phyloP scores from a whole-genome alignment of 92 coral and sea anemone genomes.

The Siderastrea radians region DNA sequence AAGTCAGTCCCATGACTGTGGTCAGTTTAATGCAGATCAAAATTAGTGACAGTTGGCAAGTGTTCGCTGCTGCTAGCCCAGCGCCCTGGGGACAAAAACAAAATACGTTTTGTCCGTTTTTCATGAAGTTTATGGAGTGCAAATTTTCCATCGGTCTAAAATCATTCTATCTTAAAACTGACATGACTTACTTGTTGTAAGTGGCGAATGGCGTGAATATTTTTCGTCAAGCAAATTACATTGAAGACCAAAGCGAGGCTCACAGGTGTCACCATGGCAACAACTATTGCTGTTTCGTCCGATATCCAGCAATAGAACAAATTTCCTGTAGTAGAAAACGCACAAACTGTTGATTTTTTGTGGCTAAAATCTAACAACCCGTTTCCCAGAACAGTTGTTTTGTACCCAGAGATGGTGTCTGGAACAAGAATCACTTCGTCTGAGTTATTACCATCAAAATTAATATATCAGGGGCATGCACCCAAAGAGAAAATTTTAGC shows the following conservation, averaged over 20 bases:
- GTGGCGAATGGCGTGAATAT: neutral
- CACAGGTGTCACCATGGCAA: constrained; percentile 47
- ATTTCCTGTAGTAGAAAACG: neutral
- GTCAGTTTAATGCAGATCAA: constrained; percentile 31
- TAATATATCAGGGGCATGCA: too few relatives aligned
- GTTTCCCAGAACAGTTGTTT: too few relatives aligned
- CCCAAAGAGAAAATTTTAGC: too few relatives aligned
- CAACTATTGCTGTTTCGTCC: neutral
- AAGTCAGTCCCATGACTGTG: constrained; percentile 32
- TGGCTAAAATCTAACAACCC: too few relatives aligned
- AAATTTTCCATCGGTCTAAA: too few relatives aligned
- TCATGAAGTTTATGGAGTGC: too few relatives aligned
- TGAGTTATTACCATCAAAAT: too few relatives aligned
- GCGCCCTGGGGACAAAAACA: neutral
- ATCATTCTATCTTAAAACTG: too few relatives aligned
- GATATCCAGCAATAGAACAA: constrained; percentile 39
- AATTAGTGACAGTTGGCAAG: constrained; percentile 3
- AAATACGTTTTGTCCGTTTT: too few relatives aligned
- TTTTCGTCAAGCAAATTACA: constrained; percentile 11
- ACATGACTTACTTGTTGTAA: constrained; percentile 15
- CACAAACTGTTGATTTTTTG: too few relatives aligned
- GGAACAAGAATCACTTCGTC: too few relatives aligned
- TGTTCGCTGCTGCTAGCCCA: neutral
- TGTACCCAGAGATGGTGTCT: too few relatives aligned
- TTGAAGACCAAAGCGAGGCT: constrained; percentile 33